Evolutionary conservation across 2,113 vertebrate species (phyloP), one percentile per base, ranked within the genome.

Genomic region (Burhinus bistriatus): DNA sequence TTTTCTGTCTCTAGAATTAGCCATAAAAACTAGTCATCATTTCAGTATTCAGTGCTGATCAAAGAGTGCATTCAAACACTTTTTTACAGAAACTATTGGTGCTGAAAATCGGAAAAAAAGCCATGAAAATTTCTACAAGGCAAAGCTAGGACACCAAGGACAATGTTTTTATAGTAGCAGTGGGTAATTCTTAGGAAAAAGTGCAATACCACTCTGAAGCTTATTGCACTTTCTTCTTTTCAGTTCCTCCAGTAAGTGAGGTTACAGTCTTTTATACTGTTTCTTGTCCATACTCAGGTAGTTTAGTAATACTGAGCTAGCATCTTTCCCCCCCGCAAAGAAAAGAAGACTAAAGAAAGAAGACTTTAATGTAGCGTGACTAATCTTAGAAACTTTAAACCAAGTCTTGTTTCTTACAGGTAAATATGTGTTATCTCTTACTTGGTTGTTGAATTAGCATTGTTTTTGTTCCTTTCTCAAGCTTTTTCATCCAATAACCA

Each of bases 311-410:
- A 80, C 2, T 51, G 49, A 77, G 17, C 9, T 38, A 45, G 1
- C 11, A 30, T 58, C 19, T 57, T 65, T 10, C 2, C 6, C 19
- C 4, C 7, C n/a, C n/a, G n/a, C 0, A 1, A 5, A 3, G 76
- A 79, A 47, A 40, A 2, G 11, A 81, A 85, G 76, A 62, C 15
- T 75, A 57, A 54, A 83, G 9, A 44, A 77, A 11, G 32, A 87
- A 79, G 5, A 4, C 32, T 30, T 78, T 42, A 44, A 5, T 27
- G 2, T 52, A 32, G 4, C n/a, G 7, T 59, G 32, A 45, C 9
- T 65, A 32, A 65, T 75, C 34, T 45, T 44, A 55, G 26, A 72
- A 85, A 59, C 5, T 34, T 82, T 76, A 20, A 82, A 89, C 52
- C 0, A 68, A 42, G 4, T 66, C 47, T 52, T 84, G 4, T n/a